Evolutionary conservation across 2,888 invertebrate species (phyloP), one percentile per base, ranked within the genome.

Genomic region (Meganola albula): DNA sequence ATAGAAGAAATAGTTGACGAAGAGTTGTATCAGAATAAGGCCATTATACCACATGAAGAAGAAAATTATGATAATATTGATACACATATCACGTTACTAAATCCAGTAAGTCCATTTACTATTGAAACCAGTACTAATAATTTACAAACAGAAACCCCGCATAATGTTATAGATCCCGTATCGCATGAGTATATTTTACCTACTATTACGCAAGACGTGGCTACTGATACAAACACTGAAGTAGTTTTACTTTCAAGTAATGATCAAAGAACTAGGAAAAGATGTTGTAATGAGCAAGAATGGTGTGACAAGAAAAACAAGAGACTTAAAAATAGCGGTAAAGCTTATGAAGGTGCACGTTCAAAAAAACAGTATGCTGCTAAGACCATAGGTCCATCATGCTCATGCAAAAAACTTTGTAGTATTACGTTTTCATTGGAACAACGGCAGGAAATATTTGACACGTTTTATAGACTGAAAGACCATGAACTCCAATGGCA

Each of bases 21-120:
- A 21, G n/a, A 21, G 4, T 4, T 8, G n/a, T 3, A 21, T 6
- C 21, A n/a, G n/a, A n/a, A n/a, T n/a, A n/a, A n/a, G n/a, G n/a
- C n/a, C n/a, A 21, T 21, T 21, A 21, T 6, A 21, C 21, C 9
- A 21, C n/a, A 21, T 21, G 21, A 21, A 21, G 21, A 21, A 21
- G 21, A 9, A 21, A 21, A 21, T 21, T n/a, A 21, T 3, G n/a
- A 21, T 3, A 21, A 21, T n/a, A 6, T 8, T 16, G 6, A 16
- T 6, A 16, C 16, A 16, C 16, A 16, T 16, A 16, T 16, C 16
- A 16, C 16, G 21, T 21, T n/a, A 21, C n/a, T 21, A 6, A 21
- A 21, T 21, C n/a, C 21, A 3, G 4, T 21, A n/a, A 21, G 21
- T n/a, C 5, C 21, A 21, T 21, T 21, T 7, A 16, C 7, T 16